Base-by-base conservation (phyloP, 1,140 invertebrate species). In the Listronotus oregonensis region DNA sequence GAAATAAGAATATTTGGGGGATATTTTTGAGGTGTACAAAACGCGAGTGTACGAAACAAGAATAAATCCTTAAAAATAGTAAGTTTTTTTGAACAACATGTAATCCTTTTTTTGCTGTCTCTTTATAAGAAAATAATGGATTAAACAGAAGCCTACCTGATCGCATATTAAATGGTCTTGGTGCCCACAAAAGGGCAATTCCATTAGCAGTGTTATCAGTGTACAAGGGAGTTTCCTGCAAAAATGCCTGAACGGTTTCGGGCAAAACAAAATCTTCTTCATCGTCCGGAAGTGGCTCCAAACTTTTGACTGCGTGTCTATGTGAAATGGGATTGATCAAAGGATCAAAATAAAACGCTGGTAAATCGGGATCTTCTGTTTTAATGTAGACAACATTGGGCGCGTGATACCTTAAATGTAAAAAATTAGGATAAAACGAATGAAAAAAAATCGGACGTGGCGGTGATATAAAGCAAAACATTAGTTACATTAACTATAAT, bases 341-440 rank as follows among this genome's bases (percentile, higher is more conserved):
- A 0, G 98, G 98, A 86, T 99, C 98, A 84, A 99, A 99, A 80
- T 99, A 99, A 80, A 99, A 99, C 0, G 97, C 98, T 17, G 98
- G 98, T 56, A 99, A 84, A 83, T 99, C 98, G n/a, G 97, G 97
- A 88, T 99, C 98, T 84, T 99, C 98, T 1, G 97, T 99, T 85
- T 99, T 99, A 72, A 99, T 99, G 77, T 96, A 99, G 0, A 99
- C 96, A 14, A 99, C 96, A 82, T 98, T 99, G 43, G 97, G 97
- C 6, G 95, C 92, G 79, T 99, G 98, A 82, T 99, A 99, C 94
- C 95, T 97, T 69, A 49, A 82, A 80, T 77, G n/a, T n/a, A n/a
- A n/a, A n/a, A n/a, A n/a, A n/a, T n/a, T n/a, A n/a, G n/a, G n/a
- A n/a, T n/a, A n/a, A n/a, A n/a, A n/a, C n/a, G n/a, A n/a, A n/a